phyloP scores from a whole-genome alignment of 2,888 invertebrate species.

The Harmothoe impar region DNA sequence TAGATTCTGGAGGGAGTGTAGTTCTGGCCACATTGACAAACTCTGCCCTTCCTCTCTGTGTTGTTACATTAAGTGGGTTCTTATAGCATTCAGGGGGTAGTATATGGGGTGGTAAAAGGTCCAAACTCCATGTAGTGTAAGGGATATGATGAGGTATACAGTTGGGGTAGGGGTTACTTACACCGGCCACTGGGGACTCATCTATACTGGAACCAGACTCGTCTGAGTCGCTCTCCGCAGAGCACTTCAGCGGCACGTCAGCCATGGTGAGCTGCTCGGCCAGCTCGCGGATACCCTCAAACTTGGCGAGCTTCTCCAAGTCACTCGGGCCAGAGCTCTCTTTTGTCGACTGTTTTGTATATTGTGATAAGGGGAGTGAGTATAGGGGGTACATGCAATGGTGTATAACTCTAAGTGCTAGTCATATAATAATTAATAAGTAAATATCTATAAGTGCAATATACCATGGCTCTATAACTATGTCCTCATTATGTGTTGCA shows the following conservation, averaged over 20 bases:
- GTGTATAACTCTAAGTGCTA: not conserved
- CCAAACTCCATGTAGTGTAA: too few species aligned
- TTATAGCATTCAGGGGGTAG: too few species aligned
- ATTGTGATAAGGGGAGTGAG: not conserved
- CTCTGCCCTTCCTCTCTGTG: too few species aligned
- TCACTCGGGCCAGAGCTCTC: not conserved
- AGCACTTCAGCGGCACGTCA: not conserved
- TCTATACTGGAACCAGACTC: slow-evolving; percentile 55
- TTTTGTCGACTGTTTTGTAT: not conserved
- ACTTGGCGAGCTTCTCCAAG: not conserved
- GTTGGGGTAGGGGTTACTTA: not conserved
- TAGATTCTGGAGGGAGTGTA: too few species aligned
- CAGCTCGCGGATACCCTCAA: not conserved
- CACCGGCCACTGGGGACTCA: slow-evolving; percentile 62
- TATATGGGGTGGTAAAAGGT: too few species aligned
- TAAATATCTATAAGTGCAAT: too few species aligned
- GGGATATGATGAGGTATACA: too few species aligned
- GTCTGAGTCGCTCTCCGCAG: not conserved
- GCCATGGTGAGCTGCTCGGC: slow-evolving; percentile 20
- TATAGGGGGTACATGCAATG: not conserved
- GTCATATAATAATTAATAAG: too few species aligned
- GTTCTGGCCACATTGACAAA: too few species aligned
- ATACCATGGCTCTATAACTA: too few species aligned
- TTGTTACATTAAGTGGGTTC: too few species aligned
- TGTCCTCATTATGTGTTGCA: too few species aligned